Conservation (phyloP, 2,888 invertebrate genomes). For the Punctoribates punctum region DNA sequence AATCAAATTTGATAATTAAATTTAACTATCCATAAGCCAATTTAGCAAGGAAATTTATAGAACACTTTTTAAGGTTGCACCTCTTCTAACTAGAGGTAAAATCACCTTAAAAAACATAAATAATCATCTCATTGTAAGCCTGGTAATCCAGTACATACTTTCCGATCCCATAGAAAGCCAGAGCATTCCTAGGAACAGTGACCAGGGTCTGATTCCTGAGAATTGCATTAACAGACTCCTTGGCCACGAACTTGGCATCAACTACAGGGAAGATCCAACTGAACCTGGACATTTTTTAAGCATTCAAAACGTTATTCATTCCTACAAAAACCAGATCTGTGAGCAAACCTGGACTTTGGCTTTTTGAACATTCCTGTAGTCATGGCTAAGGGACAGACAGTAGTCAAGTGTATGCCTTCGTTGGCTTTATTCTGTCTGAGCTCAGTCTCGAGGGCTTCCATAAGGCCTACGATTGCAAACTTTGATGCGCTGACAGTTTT, state of each 20-base stretch:
- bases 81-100: no score
- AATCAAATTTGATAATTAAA: no score
- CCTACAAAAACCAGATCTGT: not conserved
- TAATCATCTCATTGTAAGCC: no score
- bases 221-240: slow-evolving; percentile 73
- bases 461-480: slow-evolving; percentile 43
- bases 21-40: no score
- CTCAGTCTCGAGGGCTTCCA: slow-evolving; percentile 43
- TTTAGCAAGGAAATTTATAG: no score
- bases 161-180: slow-evolving; percentile 35
- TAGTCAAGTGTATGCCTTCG: slow-evolving; percentile 40
- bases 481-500: slow-evolving; percentile 42
- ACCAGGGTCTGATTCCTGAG: slow-evolving; percentile 69
- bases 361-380: slow-evolving; percentile 44
- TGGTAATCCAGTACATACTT: no score
- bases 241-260: slow-evolving; percentile 78
- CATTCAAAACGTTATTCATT: not conserved
- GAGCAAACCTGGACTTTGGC: slow-evolving; percentile 29
- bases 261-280: slow-evolving; percentile 65
- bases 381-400: slow-evolving; percentile 44
- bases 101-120: no score
- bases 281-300: no score
- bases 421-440: slow-evolving; percentile 27
- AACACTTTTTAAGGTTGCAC: no score
- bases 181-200: slow-evolving; percentile 63